Evolutionary conservation across 2,113 vertebrate genomes (phyloP), one percentile per base, ranked within the genome.

Genomic region (Pangasianodon hypophthalmus): DNA sequence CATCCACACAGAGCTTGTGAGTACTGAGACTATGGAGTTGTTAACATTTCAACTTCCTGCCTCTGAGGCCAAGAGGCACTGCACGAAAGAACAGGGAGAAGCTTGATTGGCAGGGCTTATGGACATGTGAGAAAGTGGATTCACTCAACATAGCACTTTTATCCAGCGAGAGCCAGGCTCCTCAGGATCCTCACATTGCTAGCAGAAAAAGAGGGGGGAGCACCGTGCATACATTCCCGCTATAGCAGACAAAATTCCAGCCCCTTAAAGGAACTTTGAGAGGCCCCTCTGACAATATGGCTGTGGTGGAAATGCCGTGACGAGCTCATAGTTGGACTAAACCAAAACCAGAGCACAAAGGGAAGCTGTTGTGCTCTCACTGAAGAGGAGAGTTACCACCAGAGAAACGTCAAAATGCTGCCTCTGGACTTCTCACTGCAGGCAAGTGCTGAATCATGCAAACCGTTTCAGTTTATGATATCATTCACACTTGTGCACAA

Each of bases 121-220:
- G 69, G 85, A 92, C 92, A 94, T 93, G 94, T 91, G 89, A 89
- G 92, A 93, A 93, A 93, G 92, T 94, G 94, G 94, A 95, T 94
- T 81, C 90, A 83, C 88, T 86, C 84, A 90, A 88, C 91, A 84
- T 41, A 26, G 87, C 84, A 89, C 69, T 79, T 90, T 67, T 26
- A 80, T 26, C 58, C 83, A 64, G 87, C 18, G 32, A 67, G 48
- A 54, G 18, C 21, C 46, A 58, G 75, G 37, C 77, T n/a, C 60
- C 54, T 71, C 87, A 79, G 58, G 41, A 41, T 54, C 32, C 44
- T 24, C 13, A 77, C 26, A 80, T 29, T 50, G 14, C 46, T n/a
- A 29, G 54, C 52, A 26, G 24, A 18, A 84, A 48, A 29, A 80
- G 32, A 6, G 81, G 56, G 16, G 52, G 46, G 6, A 13, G 52